phyloP scores from a whole-genome alignment of 2,888 invertebrate genomes.

The Caenorhabditis parvicauda region DNA sequence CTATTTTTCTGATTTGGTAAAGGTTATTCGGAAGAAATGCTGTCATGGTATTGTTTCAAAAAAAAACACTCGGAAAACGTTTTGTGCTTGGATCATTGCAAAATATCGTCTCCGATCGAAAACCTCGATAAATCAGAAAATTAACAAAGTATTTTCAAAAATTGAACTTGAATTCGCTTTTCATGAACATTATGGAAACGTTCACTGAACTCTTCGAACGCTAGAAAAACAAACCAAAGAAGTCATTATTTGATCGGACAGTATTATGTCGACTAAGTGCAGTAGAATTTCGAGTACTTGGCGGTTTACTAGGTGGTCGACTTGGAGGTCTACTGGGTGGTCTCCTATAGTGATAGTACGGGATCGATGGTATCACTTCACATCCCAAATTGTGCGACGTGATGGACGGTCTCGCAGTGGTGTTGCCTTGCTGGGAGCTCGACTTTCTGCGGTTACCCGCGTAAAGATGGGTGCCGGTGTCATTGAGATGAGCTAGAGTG shows the following conservation, averaged over 20 bases:
- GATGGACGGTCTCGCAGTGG: conserved; percentile 16
- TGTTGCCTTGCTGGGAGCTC: conserved; percentile 2
- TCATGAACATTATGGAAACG: too few species aligned
- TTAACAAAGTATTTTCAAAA: too few species aligned
- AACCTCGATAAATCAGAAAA: too few species aligned
- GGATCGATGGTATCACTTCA: conserved; percentile 20
- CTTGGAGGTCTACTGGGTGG: conserved; percentile 43
- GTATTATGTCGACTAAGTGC: conserved; percentile 40
- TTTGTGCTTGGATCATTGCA: too few species aligned
- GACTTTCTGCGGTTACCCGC: conserved; percentile 17
- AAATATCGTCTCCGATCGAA: too few species aligned
- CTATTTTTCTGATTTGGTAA: too few species aligned
- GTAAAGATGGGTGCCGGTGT: conserved; percentile 1
- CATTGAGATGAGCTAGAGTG: conserved; percentile 34
- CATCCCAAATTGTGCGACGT: conserved; percentile 17
- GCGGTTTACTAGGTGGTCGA: conserved; percentile 35
- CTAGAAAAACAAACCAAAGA: too few species aligned
- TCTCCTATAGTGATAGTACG: conserved; percentile 32
- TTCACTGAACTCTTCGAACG: too few species aligned
- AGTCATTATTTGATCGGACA: conserved; percentile 27
- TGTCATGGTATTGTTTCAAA: too few species aligned
- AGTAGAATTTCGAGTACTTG: conserved; percentile 29
- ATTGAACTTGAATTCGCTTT: too few species aligned
- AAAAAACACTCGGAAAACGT: too few species aligned
- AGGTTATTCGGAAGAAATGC: too few species aligned